Evolutionary conservation across 2,888 invertebrate species (phyloP).

Genomic region (Sarcophaga variegata): DNA sequence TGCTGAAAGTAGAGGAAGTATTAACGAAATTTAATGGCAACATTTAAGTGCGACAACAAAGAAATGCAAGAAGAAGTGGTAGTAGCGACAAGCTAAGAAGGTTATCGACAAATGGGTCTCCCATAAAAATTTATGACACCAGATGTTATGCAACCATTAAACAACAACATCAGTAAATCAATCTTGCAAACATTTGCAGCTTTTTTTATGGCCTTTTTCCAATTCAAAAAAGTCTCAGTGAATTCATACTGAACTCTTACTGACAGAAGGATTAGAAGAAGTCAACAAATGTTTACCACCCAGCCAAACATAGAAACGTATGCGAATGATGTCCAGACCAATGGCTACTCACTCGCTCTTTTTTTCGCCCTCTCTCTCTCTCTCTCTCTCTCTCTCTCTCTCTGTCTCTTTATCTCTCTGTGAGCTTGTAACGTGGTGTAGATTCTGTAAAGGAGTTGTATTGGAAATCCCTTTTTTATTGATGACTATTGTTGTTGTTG

Average conservation of each 20-base stretch:
- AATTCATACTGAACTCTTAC: background rate
- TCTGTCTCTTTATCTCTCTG: too few species aligned
- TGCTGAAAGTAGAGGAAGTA: constrained; percentile 21
- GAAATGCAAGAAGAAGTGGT: background rate
- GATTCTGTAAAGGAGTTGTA: background rate
- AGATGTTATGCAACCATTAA: constrained; percentile 53
- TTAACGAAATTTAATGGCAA: constrained; percentile 37
- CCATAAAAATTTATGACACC: constrained; percentile 58
- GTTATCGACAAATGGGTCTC: background rate
- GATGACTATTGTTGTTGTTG: background rate
- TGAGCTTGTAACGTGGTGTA: too few species aligned
- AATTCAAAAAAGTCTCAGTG: background rate
- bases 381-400: too few species aligned
- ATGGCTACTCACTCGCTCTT: background rate
- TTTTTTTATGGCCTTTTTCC: constrained; percentile 48
- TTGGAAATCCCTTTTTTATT: background rate
- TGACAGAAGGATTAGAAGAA: background rate
- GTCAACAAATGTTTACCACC: background rate
- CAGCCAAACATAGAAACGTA: background rate
- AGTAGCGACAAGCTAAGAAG: too few species aligned
- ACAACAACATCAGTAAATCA: constrained; percentile 62
- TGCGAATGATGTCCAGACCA: background rate
- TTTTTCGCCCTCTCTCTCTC: background rate
- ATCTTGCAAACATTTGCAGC: constrained; percentile 62
- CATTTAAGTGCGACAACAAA: constrained; percentile 5